A percentile compares a stretch with the other conserved stretches of the same genome.
Evolutionary conservation across 92 coral and sea anemone genomes (phyloP).

Genomic region (Zoanthus sansibaricus): DNA sequence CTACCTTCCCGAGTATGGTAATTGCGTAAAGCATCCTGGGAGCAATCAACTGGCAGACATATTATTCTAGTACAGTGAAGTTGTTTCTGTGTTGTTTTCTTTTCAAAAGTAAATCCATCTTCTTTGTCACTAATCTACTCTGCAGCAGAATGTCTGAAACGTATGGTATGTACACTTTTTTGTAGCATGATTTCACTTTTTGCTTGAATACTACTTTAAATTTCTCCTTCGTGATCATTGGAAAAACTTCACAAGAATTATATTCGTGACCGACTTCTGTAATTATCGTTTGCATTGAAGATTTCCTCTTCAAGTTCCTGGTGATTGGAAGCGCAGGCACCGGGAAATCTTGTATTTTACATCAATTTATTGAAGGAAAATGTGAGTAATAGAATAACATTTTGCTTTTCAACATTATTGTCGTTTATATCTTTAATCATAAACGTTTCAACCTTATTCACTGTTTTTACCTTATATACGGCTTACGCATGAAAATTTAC

Average conservation of each 20-base stretch:
- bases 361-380: constrained; percentile 99
- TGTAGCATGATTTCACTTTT: neutral
- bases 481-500: neutral
- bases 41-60: constrained; percentile 44
- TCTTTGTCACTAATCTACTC: neutral
- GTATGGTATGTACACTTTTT: constrained; percentile 72
- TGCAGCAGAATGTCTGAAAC: constrained; percentile 88
- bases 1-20: constrained; percentile 2
- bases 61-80: constrained; percentile 10
- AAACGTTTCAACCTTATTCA: neutral
- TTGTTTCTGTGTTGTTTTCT: constrained; percentile 24
- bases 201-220: neutral
- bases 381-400: constrained; percentile 69
- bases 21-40: constrained; percentile 50
- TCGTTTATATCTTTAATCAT: no score
- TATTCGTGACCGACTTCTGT: neutral
- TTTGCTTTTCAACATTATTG: neutral
- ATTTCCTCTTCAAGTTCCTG: constrained; percentile 98
- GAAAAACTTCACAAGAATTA: constrained; percentile 11
- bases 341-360: constrained; percentile 97
- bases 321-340: constrained; percentile 99
- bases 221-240: constrained; percentile 13
- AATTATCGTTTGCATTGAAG: constrained; percentile 58
- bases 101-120: constrained; percentile 10
- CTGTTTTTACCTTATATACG: neutral